Evolutionary conservation across 2,888 invertebrate genomes (phyloP), one percentile per base, ranked within the genome.

Genomic region (Ectobius pallidus): DNA sequence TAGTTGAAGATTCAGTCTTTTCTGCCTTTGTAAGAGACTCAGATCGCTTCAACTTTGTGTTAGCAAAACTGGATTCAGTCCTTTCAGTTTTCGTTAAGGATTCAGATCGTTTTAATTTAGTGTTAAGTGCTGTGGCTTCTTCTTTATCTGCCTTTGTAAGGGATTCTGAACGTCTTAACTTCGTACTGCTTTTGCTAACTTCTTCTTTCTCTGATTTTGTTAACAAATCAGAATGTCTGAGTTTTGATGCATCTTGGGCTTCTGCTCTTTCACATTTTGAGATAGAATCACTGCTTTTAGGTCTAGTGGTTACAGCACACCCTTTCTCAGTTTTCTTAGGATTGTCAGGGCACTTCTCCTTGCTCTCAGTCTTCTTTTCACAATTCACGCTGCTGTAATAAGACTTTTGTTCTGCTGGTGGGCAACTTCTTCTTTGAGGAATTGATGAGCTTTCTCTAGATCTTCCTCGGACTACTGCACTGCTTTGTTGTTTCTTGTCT

Each of bases 1-100:
- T 78, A 79, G 79, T 25, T 14, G 77, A 78, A 0, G 81, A 80
- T 9, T 80, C 81, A 0, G 78, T 77, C 52, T 83, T 81, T 44
- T 80, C 83, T 78, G 86, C 86, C 78, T 86, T 86, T 80, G 89
- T 89, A 77, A 89, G 83, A 78, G 87, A 87, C 81, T 89, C 90
- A 20, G 89, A 89, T 78, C 87, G 85, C 78, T 88, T 87, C 74
- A 88, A 82, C 79, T 89, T 88, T 44, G 79, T 81, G 71, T 78
- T 82, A 67, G 81, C 76, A 14, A 82, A 81, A 63, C 86, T 83
- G 18, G 46, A 27, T 46, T 83, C 83, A 20, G 82, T 82, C 49
- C 84, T 84, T 74, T 84, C 85, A 58, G 86, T 84, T 25, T 90
- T 87, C 78, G 76, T 77, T 20, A 78, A 65, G 7, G 78, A 78